Percentiles rank a stretch among this genome's conserved stretches.
Conservation (phyloP, 2,888 invertebrate species). For the Tetranychus piercei region DNA sequence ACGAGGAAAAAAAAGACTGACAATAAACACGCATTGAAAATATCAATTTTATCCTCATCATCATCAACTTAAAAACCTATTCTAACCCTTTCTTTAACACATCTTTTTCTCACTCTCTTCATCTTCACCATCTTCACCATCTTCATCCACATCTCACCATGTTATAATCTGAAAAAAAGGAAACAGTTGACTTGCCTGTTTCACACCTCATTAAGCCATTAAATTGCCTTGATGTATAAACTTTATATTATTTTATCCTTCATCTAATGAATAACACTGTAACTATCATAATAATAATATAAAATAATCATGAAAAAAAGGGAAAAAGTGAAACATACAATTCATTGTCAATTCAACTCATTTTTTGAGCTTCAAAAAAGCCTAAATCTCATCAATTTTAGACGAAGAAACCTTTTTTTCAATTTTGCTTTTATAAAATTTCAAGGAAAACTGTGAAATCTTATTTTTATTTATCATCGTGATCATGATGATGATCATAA, state of each 20-base stretch:
- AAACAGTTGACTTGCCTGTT: not conserved
- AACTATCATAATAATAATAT: not conserved
- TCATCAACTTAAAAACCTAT: not conserved
- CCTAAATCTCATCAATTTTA: not conserved
- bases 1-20: not conserved
- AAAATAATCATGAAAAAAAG: not conserved
- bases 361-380: not conserved
- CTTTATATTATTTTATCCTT: not conserved
- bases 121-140: not conserved
- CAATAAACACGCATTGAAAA: not conserved
- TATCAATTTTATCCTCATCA: not conserved
- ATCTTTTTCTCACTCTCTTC: not conserved
- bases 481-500: not conserved
- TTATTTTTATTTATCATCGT: not conserved
- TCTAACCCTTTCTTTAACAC: not conserved
- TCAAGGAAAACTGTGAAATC: not conserved
- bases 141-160: not conserved
- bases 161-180: not conserved
- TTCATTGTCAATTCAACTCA: not conserved
- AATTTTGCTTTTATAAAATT: not conserved
- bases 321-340: not conserved
- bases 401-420: not conserved
- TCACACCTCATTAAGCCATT: conserved; percentile 1
- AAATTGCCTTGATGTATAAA: not conserved
- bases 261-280: not conserved